Base-by-base conservation (phyloP, 2,797 vertebrate species). In the Sebastes hubbsi region DNA sequence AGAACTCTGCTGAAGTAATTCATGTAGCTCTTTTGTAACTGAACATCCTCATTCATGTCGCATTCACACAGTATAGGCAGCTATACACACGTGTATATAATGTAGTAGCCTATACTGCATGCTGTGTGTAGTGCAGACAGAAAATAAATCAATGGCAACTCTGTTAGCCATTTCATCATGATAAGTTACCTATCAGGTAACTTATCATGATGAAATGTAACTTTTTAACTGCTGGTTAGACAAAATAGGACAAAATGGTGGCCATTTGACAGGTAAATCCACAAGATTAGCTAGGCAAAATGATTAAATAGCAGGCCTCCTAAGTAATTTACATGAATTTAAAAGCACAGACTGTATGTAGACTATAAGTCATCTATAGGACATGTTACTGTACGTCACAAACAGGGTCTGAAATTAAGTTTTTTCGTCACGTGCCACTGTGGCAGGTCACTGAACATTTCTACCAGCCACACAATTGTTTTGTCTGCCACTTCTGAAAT, bases 361-460 rank as follows among this genome's bases (percentile, higher is more conserved):
- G 20, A 59, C 11, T 32, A 2, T 2, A 8, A 2, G 1, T 18
- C 16, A 4, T 13, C 1, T 27, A 20, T 4, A 6, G 12, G 1
- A 60, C 3, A 18, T 3, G 36, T 10, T 10, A 14, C 14, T 29
- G 29, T 36, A 55, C 16, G 7, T 55, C 30, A 38, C 16, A 38
- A 52, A 9, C 12, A 32, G 30, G 30, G 30, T 32, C 30, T 32
- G 30, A 32, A 3, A 32, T 32, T 32, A 32, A 32, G 30, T 32
- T 32, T 32, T 32, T 1, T 32, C 30, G 8, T 32, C 30, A 32
- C 2, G 2, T 32, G 30, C 30, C 30, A 32, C 30, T 32, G 8
- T 32, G 8, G 30, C 30, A 9, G 30, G 30, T 32, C 30, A 32
- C 30, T 32, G 30, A 32, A 32, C 8, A 32, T 32, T 32, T 32